Conservation (phyloP, 2,888 invertebrate genomes). For the Malthinus flaveolus region DNA sequence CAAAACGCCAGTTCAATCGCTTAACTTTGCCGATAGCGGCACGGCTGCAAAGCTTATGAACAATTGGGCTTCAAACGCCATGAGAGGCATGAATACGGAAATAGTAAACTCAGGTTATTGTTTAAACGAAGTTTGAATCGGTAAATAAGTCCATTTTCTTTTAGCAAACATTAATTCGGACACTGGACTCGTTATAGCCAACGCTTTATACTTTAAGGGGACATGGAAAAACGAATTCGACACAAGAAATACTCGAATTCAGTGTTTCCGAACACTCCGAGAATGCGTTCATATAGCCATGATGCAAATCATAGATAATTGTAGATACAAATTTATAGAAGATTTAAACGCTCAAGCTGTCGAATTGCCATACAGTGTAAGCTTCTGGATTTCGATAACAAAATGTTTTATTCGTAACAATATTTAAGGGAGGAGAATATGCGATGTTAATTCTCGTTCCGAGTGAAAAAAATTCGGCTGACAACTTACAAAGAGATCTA, state of each 20-base stretch:
- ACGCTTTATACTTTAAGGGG: slow-evolving; percentile 80
- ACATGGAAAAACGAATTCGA: slow-evolving; percentile 73
- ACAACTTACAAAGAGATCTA: slow-evolving; percentile 60
- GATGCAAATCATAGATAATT: slow-evolving; percentile 69
- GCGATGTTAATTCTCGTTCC: slow-evolving; percentile 69
- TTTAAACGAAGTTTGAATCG: neutral
- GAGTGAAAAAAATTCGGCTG: slow-evolving; percentile 55
- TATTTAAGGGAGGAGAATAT: slow-evolving; percentile 61
- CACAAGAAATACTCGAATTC: slow-evolving; percentile 54
- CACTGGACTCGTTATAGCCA: slow-evolving; percentile 71
- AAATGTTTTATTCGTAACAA: neutral
- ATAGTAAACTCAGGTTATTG: slow-evolving; percentile 59
- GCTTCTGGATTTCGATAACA: slow-evolving; percentile 23
- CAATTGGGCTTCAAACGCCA: slow-evolving; percentile 61
- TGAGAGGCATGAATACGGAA: slow-evolving; percentile 60
- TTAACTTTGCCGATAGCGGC: slow-evolving; percentile 58
- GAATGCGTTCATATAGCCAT: slow-evolving; percentile 64
- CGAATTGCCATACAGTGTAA: slow-evolving; percentile 75
- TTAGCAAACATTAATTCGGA: slow-evolving; percentile 57
- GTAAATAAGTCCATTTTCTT: slow-evolving; percentile 35
- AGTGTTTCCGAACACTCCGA: slow-evolving; percentile 68
- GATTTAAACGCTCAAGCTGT: slow-evolving; percentile 69
- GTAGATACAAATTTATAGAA: slow-evolving; percentile 63
- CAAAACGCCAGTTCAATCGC: slow-evolving; percentile 53
- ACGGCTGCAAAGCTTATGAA: slow-evolving; percentile 59